Evolutionary conservation across 2,797 vertebrate species (phyloP).

Genomic region (Rhynchonycteris naso): DNA sequence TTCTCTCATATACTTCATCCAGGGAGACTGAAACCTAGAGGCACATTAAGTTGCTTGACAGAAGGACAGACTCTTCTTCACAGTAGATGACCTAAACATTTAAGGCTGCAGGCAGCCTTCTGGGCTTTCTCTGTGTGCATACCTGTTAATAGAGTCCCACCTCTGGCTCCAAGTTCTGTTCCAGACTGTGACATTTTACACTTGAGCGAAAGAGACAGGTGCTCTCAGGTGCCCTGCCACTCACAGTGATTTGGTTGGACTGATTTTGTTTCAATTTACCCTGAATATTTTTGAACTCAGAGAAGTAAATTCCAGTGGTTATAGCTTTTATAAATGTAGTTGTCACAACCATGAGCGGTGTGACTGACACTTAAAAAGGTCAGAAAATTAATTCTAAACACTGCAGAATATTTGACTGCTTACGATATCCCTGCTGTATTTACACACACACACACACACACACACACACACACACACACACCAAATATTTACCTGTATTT

Average conservation of each 20-base stretch:
- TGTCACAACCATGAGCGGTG: not conserved
- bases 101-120: not conserved
- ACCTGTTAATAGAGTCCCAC: not conserved
- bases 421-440: not conserved
- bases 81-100: too few species aligned
- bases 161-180: not conserved
- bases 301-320: conserved; percentile 54
- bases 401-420: conserved; percentile 30
- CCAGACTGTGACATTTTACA: not conserved
- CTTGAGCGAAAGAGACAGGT: not conserved
- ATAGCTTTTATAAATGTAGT: conserved; percentile 50
- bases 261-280: conserved; percentile 14
- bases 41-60: not conserved
- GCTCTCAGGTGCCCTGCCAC: not conserved
- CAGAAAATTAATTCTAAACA: not conserved
- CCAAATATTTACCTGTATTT: not conserved
- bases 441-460: too few species aligned
- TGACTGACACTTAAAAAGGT: conserved; percentile 38
- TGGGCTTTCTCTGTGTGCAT: not conserved
- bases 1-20: not conserved
- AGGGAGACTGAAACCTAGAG: not conserved
- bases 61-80: not conserved
- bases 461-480: not conserved
- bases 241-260: not conserved
- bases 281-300: conserved; percentile 51